Conservation (phyloP, 1,140 invertebrate genomes). For the Thrips palmi region DNA sequence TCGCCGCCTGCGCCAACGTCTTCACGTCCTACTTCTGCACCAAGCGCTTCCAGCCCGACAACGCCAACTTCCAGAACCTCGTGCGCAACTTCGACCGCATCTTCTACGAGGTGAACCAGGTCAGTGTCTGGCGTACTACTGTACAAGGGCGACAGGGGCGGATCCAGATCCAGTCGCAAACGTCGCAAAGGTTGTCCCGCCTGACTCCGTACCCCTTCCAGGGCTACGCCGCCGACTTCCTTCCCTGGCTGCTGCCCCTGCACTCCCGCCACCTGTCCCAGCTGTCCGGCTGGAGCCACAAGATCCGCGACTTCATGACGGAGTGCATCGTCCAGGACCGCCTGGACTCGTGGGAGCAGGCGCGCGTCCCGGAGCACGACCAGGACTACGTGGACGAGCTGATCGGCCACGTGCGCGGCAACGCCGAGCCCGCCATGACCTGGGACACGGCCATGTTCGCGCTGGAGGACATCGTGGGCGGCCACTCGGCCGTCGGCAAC, state of each 20-base stretch:
- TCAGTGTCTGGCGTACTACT: too few species aligned
- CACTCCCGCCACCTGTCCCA: slow-evolving; percentile 47
- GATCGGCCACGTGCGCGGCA: slow-evolving; percentile 40
- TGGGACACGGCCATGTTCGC: slow-evolving; percentile 31
- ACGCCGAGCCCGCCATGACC: slow-evolving; percentile 43
- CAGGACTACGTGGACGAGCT: slow-evolving; percentile 58
- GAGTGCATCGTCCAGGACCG: slow-evolving; percentile 45
- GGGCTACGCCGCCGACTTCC: slow-evolving; percentile 72
- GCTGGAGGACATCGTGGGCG: slow-evolving; percentile 70
- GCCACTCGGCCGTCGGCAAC: slow-evolving; percentile 71
- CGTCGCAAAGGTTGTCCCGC: too few species aligned
- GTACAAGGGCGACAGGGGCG: too few species aligned
- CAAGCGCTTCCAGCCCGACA: slow-evolving; percentile 42
- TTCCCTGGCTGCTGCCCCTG: slow-evolving; percentile 63
- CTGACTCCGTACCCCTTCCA: too few species aligned
- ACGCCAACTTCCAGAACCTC: slow-evolving; percentile 42
- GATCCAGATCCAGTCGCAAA: too few species aligned
- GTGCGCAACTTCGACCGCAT: slow-evolving; percentile 62
- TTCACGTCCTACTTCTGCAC: slow-evolving; percentile 69
- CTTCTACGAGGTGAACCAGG: slow-evolving; percentile 79
- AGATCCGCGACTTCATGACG: slow-evolving; percentile 56
- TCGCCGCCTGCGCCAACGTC: slow-evolving; percentile 41
- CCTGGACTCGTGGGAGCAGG: slow-evolving; percentile 23
- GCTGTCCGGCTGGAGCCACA: slow-evolving; percentile 42
- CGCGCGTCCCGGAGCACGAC: slow-evolving; percentile 11